phyloP scores from a whole-genome alignment of 2,888 invertebrate genomes.

The Lucinisca nassula region DNA sequence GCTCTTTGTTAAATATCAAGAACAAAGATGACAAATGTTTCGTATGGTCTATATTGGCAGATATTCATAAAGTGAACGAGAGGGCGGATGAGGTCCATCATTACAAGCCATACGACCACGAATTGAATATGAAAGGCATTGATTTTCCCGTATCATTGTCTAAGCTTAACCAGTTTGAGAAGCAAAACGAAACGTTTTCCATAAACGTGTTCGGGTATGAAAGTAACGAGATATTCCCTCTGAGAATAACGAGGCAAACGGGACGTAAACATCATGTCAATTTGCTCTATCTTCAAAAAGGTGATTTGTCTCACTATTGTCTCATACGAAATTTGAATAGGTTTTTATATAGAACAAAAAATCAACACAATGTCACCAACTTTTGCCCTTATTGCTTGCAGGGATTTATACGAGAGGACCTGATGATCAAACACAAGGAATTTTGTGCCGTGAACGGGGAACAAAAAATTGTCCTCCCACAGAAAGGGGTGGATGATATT shows the following conservation, averaged over 20 bases:
- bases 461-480: slow-evolving; percentile 56
- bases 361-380: background rate
- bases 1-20: slow-evolving; percentile 34
- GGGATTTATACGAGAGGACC: slow-evolving; percentile 33
- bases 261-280: slow-evolving; percentile 54
- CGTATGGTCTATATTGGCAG: slow-evolving; percentile 26
- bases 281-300: slow-evolving; percentile 51
- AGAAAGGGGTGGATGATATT: slow-evolving; percentile 48
- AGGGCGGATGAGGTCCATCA: slow-evolving; percentile 18
- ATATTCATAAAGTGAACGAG: slow-evolving; percentile 13
- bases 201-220: slow-evolving; percentile 63
- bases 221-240: slow-evolving; percentile 47
- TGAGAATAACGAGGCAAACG: slow-evolving; percentile 45
- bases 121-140: slow-evolving; percentile 52
- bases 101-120: slow-evolving; percentile 29
- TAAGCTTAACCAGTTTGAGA: slow-evolving; percentile 54
- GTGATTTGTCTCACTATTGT: slow-evolving; percentile 55
- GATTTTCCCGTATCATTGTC: slow-evolving; percentile 43
- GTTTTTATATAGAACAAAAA: slow-evolving; percentile 52
- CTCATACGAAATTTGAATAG: slow-evolving; percentile 58
- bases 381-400: slow-evolving; percentile 65
- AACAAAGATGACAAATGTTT: slow-evolving; percentile 53
- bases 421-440: slow-evolving; percentile 38
- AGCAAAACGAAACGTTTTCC: slow-evolving; percentile 52
- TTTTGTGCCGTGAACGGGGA: slow-evolving; percentile 46